phyloP scores from a whole-genome alignment of 37 sponge, comb jelly and placozoan species.

The Mnemiopsis leidyi region DNA sequence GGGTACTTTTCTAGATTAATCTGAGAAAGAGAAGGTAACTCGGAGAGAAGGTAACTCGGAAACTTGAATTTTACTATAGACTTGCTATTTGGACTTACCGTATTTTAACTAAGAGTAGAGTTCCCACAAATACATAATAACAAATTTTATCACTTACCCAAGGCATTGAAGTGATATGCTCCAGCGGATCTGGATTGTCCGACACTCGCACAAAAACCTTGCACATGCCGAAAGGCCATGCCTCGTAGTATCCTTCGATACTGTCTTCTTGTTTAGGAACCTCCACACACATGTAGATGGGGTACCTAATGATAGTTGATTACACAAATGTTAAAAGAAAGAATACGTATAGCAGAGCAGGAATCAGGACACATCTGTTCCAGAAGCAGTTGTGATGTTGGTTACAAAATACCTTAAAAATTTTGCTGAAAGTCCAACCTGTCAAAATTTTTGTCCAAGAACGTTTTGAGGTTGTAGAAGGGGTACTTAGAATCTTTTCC shows the following conservation, averaged over 20 bases:
- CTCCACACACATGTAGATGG: conserved; percentile 21
- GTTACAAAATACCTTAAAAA: too few species aligned
- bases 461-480: conserved; percentile 44
- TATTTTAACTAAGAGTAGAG: too few species aligned
- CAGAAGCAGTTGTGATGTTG: too few species aligned
- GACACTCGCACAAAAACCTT: conserved; percentile 30
- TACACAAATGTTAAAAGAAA: background rate
- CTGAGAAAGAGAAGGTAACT: too few species aligned
- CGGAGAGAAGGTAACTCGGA: too few species aligned
- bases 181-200: background rate
- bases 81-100: too few species aligned
- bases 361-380: too few species aligned
- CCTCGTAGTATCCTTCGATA: conserved; percentile 35
- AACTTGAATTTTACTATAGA: too few species aligned
- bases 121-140: too few species aligned
- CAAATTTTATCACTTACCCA: background rate
- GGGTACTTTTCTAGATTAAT: background rate
- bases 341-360: background rate
- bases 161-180: conserved; percentile 14
- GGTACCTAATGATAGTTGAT: background rate
- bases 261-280: conserved; percentile 17
- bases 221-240: conserved; percentile 59
- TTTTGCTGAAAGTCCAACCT: too few species aligned
- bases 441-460: conserved; percentile 23
- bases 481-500: conserved; percentile 24